These are phyloP conservation scores for Crossocerus cetratus DNA, from an alignment of 2,888 invertebrate genomes.

Conservation along the genomic window DNA sequence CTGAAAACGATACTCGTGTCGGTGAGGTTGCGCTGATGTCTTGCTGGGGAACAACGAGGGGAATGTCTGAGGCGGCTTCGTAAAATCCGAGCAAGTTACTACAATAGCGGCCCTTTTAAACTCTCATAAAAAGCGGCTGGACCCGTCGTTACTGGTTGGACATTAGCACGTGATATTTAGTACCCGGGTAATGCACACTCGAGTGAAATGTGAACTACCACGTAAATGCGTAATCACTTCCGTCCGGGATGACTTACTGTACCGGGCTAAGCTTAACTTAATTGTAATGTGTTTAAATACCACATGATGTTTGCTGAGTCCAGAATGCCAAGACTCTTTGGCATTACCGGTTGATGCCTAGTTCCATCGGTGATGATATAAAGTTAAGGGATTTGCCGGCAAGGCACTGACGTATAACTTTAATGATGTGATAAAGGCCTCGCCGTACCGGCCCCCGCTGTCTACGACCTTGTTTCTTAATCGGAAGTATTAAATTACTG, in stretches of 20 bases:
- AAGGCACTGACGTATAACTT: conserved; percentile 58
- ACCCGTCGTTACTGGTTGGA: too few species aligned
- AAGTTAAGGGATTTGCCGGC: conserved; percentile 30
- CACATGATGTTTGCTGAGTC: too few species aligned
- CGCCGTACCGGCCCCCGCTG: conserved; percentile 14
- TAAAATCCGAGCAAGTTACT: too few species aligned
- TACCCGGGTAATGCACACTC: too few species aligned
- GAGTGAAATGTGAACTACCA: too few species aligned
- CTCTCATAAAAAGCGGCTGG: too few species aligned
- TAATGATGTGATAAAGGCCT: conserved; percentile 61
- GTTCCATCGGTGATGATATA: conserved; percentile 41
- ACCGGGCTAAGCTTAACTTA: conserved; percentile 4
- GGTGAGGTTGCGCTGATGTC: conserved; percentile 50
- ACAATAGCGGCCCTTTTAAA: too few species aligned
- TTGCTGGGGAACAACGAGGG: conserved; percentile 10
- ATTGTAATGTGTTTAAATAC: conserved; percentile 38
- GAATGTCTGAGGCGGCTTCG: background rate
- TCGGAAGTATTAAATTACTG: background rate
- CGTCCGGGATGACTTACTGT: too few species aligned
- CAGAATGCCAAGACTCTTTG: conserved; percentile 24
- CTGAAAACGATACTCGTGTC: conserved; percentile 48
- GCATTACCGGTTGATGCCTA: conserved; percentile 43
- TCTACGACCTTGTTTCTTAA: conserved; percentile 21
- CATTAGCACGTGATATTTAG: too few species aligned
- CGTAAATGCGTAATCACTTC: too few species aligned